These are phyloP conservation scores for Tachuris rubrigastra DNA, from an alignment of 2,113 vertebrate species.

Conservation along the genomic window DNA sequence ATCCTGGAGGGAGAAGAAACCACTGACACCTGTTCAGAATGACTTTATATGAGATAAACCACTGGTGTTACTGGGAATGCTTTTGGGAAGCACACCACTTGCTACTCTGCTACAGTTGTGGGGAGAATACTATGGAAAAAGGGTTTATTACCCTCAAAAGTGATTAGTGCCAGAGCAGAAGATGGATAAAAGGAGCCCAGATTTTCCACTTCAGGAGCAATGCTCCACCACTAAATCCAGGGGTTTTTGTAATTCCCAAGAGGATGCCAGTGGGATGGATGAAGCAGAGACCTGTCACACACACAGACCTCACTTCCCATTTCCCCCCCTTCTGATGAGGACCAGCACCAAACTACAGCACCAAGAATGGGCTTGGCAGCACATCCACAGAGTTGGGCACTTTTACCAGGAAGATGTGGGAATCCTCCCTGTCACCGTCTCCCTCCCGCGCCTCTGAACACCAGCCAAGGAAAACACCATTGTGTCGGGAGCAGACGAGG, in stretches of 20 bases:
- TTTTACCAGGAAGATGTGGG: neutral
- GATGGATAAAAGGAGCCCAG: neutral
- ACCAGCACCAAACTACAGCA: fast-evolving
- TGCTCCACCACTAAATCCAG: neutral
- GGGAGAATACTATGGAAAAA: neutral
- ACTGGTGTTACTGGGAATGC: neutral
- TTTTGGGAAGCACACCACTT: neutral
- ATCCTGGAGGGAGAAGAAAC: neutral
- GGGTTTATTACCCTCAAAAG: neutral
- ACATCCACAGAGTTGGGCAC: fast-evolving
- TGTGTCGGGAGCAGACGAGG: neutral
- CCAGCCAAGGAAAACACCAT: neutral
- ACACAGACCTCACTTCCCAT: neutral
- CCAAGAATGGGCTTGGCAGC: neutral
- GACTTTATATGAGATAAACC: neutral
- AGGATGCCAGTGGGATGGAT: fast-evolving
- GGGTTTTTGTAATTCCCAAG: neutral
- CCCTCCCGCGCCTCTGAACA: neutral
- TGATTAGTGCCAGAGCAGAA: neutral
- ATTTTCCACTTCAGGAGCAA: neutral
- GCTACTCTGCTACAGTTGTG: neutral
- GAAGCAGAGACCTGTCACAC: neutral
- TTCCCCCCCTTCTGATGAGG: neutral
- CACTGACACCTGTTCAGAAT: neutral
- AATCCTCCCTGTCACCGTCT: slow-evolving; percentile 5